phyloP scores from a whole-genome alignment of 2,888 invertebrate species.

The Antheraea yamamai region DNA sequence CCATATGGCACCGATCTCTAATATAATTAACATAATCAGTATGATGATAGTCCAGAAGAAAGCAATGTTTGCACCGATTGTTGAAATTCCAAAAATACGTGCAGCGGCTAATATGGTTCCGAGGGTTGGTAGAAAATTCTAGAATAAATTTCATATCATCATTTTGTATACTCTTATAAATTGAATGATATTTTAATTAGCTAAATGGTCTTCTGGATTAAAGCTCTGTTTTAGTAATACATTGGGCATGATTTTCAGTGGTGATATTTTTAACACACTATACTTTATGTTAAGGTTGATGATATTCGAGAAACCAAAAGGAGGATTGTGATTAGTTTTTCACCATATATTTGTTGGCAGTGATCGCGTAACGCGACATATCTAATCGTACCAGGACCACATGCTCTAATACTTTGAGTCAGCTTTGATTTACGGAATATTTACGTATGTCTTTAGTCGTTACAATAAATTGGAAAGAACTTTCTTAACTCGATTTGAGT shows the following conservation, averaged over 20 bases:
- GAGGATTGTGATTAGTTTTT: too few relatives aligned
- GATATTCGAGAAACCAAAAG: too few relatives aligned
- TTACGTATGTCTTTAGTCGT: too few relatives aligned
- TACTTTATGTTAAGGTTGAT: too few relatives aligned
- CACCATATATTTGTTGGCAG: too few relatives aligned
- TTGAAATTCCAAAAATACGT: conserved; percentile 8
- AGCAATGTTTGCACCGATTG: not conserved
- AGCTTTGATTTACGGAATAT: too few relatives aligned
- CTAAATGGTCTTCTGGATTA: not conserved
- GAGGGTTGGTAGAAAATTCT: conserved; percentile 12
- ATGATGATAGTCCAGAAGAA: not conserved
- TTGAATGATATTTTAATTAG: too few relatives aligned
- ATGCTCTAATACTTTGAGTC: too few relatives aligned
- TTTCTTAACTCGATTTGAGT: too few relatives aligned
- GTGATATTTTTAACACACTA: not conserved
- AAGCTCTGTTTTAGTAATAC: not conserved
- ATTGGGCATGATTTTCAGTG: not conserved
- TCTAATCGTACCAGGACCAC: too few relatives aligned
- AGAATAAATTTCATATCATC: not conserved
- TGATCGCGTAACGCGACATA: too few relatives aligned
- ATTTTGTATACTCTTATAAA: not conserved
- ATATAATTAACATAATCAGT: not conserved
- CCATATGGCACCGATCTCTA: conserved; percentile 10
- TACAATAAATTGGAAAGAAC: too few relatives aligned
- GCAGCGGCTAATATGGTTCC: conserved; percentile 1